phyloP scores from a whole-genome alignment of 2,113 vertebrate species.

The Bos taurus region DNA sequence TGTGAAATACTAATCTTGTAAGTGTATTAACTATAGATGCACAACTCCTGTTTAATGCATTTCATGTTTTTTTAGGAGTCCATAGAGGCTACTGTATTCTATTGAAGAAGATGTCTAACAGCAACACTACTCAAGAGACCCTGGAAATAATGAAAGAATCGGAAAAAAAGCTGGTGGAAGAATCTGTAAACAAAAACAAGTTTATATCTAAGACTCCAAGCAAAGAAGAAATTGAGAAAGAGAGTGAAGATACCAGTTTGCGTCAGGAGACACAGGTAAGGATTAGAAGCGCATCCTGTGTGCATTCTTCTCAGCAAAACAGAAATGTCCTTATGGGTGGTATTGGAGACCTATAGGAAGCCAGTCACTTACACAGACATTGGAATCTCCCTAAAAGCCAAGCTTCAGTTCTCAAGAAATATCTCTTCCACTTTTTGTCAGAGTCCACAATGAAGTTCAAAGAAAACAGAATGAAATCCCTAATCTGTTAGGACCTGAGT shows the following conservation, averaged over 20 bases:
- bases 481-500: background rate
- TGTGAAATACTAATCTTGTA: background rate
- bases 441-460: background rate
- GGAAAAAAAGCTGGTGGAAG: constrained; percentile 86
- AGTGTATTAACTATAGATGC: background rate
- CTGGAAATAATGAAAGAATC: constrained; percentile 90
- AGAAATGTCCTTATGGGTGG: background rate
- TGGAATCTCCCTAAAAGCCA: background rate
- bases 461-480: background rate
- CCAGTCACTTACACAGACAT: background rate
- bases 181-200: constrained; percentile 86
- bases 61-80: constrained; percentile 73
- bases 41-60: background rate
- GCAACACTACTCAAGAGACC: constrained; percentile 83
- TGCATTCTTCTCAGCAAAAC: background rate
- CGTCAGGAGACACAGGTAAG: constrained; percentile 85
- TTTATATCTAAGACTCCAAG: constrained; percentile 81
- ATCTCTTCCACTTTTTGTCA: background rate
- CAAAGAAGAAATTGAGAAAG: constrained; percentile 86
- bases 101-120: constrained; percentile 87
- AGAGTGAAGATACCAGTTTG: constrained; percentile 77
- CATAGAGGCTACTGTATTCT: constrained; percentile 59
- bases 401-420: constrained; percentile 24
- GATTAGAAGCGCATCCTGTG: background rate
- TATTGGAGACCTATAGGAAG: background rate